Percentiles rank a stretch among this genome's conserved stretches.
Conservation (phyloP, 2,888 invertebrate species). For the Phrixothrix hirtus region DNA sequence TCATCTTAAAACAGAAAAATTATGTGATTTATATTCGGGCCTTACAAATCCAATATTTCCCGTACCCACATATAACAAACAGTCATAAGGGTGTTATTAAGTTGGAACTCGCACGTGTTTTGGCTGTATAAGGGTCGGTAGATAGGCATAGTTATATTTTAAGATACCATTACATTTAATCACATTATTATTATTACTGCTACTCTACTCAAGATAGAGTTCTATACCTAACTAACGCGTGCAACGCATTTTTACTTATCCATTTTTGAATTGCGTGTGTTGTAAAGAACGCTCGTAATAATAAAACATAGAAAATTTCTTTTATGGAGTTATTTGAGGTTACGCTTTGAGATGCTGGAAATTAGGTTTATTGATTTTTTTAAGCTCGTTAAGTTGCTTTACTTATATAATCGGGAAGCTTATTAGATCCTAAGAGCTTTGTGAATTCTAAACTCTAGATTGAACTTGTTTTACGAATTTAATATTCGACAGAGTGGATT, state of each 20-base stretch:
- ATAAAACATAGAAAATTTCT: no score
- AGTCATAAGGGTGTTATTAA: slow-evolving; percentile 27
- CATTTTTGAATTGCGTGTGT: no score
- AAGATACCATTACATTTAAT: slow-evolving; percentile 22
- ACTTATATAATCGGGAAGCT: background rate
- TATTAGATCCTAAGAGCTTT: background rate
- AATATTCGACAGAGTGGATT: background rate
- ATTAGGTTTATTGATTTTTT: background rate
- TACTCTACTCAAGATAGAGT: no score
- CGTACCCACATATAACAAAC: slow-evolving; percentile 7
- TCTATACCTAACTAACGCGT: no score
- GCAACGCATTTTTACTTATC: no score
- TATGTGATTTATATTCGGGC: slow-evolving; percentile 10
- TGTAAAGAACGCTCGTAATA: no score
- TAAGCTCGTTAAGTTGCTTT: background rate
- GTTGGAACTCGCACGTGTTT: slow-evolving; percentile 26
- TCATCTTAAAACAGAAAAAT: slow-evolving; percentile 2
- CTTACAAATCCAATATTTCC: slow-evolving; percentile 17
- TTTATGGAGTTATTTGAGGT: no score
- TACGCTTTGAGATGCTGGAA: no score
- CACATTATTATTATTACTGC: slow-evolving; percentile 24
- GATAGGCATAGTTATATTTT: slow-evolving; percentile 13
- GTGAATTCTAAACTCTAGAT: background rate
- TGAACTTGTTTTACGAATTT: background rate
- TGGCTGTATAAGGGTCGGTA: slow-evolving; percentile 16